These are phyloP conservation scores for Polydrusus cervinus DNA, from an alignment of 2,888 invertebrate species.

Conservation along the genomic window DNA sequence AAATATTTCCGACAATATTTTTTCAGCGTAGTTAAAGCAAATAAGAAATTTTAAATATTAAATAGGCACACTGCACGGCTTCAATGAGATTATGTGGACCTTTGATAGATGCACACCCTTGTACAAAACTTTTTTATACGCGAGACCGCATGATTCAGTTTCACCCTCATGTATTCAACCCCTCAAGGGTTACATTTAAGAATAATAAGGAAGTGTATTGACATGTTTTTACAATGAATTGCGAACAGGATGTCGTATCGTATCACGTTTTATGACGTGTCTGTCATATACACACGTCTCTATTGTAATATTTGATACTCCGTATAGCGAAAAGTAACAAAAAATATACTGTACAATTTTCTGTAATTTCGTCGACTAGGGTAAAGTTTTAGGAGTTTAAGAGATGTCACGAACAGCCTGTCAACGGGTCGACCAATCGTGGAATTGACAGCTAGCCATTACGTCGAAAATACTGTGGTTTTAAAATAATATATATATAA, in stretches of 20 bases:
- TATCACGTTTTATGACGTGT: slow-evolving; percentile 41
- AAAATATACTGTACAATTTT: slow-evolving; percentile 12
- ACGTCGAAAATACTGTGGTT: background rate
- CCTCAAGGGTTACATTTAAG: slow-evolving; percentile 45
- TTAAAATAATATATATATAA: too few species aligned
- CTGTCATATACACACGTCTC: slow-evolving; percentile 12
- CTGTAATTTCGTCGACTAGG: background rate
- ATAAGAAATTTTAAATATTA: slow-evolving; percentile 37
- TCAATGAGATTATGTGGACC: slow-evolving; percentile 33
- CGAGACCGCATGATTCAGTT: slow-evolving; percentile 50
- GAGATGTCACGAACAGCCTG: background rate
- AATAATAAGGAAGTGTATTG: slow-evolving; percentile 51
- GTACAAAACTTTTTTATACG: slow-evolving; percentile 40
- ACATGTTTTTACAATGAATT: slow-evolving; percentile 47
- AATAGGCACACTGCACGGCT: slow-evolving; percentile 18
- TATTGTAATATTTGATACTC: slow-evolving; percentile 7
- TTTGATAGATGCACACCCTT: slow-evolving; percentile 44
- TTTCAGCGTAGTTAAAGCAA: background rate
- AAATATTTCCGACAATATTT: too few species aligned
- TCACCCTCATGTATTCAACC: slow-evolving; percentile 52
- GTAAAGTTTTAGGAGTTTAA: background rate
- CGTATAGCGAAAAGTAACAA: slow-evolving; percentile 2
- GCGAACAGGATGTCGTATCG: slow-evolving; percentile 43
- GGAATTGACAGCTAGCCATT: background rate
- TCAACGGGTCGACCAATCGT: background rate